A percentile compares a stretch with the other conserved stretches of the same genome.
phyloP scores from a whole-genome alignment of 2,113 vertebrate genomes.

The Thymallus thymallus region DNA sequence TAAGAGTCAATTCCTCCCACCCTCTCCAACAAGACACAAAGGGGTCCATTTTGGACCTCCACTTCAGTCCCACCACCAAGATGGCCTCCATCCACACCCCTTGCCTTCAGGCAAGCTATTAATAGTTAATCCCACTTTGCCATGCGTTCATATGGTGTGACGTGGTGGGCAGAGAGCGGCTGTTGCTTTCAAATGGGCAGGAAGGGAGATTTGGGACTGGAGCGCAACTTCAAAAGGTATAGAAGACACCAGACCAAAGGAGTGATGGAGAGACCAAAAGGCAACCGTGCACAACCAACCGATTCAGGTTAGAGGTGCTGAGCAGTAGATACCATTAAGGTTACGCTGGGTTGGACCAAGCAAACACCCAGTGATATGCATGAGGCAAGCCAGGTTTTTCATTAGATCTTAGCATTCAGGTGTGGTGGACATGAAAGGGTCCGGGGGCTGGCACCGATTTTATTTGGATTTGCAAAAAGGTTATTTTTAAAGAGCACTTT shows the following conservation, averaged over 20 bases:
- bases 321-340: slow-evolving; percentile 47
- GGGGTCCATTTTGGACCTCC: neutral
- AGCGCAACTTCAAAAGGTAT: slow-evolving; percentile 35
- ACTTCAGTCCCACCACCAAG: neutral
- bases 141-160: slow-evolving; percentile 9
- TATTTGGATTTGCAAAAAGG: slow-evolving; percentile 69
- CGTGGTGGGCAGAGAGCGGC: neutral
- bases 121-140: neutral
- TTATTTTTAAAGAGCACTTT: slow-evolving; percentile 61
- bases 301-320: slow-evolving; percentile 48
- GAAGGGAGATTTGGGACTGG: neutral
- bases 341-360: slow-evolving; percentile 41
- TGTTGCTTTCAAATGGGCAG: slow-evolving; percentile 17
- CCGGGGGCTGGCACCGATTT: slow-evolving; percentile 52
- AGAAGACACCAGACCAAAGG: slow-evolving; percentile 31
- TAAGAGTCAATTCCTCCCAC: neutral
- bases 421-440: slow-evolving; percentile 74
- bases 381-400: slow-evolving; percentile 57
- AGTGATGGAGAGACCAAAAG: slow-evolving; percentile 32
- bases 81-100: neutral
- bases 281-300: slow-evolving; percentile 37
- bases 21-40: neutral
- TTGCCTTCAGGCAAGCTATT: neutral
- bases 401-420: slow-evolving; percentile 68
- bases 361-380: slow-evolving; percentile 65